phyloP scores from a whole-genome alignment of 2,888 invertebrate species.

The Melinaea marsaeus region DNA sequence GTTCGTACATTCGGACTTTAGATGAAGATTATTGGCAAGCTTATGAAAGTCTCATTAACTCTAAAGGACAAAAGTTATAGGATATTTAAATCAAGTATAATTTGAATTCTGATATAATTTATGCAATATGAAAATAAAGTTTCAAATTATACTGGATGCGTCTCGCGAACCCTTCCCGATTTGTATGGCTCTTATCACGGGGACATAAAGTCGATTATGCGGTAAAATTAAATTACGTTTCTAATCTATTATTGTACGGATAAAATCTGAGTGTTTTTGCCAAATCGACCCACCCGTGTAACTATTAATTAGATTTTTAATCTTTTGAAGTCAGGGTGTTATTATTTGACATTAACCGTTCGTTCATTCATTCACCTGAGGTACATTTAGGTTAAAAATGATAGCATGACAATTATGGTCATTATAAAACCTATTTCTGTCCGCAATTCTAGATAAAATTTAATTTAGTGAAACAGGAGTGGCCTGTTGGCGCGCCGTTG shows the following conservation, averaged over 20 bases:
- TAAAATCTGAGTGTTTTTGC: constrained; percentile 26
- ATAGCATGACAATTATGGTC: too few species aligned
- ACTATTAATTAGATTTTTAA: constrained; percentile 19
- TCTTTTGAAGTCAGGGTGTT: constrained; percentile 12
- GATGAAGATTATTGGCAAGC: too few species aligned
- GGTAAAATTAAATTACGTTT: not conserved
- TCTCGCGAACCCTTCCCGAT: not conserved
- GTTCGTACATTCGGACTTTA: too few species aligned
- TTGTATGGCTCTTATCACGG: not conserved
- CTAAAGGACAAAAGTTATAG: too few species aligned
- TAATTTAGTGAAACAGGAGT: too few species aligned
- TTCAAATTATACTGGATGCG: not conserved
- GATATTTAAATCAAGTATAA: too few species aligned
- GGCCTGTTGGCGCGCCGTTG: too few species aligned
- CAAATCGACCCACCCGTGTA: constrained; percentile 21
- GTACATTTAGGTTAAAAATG: too few species aligned
- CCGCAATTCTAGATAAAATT: too few species aligned
- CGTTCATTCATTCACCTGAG: too few species aligned
- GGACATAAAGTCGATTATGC: not conserved
- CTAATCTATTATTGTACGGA: constrained; percentile 22
- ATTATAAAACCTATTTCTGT: too few species aligned
- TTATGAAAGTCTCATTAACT: too few species aligned
- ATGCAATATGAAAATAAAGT: not conserved
- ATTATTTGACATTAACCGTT: constrained; percentile 2
- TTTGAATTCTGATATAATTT: not conserved